Evolutionary conservation across 1,140 invertebrate species (phyloP).

Genomic region (Achatina immaculata): DNA sequence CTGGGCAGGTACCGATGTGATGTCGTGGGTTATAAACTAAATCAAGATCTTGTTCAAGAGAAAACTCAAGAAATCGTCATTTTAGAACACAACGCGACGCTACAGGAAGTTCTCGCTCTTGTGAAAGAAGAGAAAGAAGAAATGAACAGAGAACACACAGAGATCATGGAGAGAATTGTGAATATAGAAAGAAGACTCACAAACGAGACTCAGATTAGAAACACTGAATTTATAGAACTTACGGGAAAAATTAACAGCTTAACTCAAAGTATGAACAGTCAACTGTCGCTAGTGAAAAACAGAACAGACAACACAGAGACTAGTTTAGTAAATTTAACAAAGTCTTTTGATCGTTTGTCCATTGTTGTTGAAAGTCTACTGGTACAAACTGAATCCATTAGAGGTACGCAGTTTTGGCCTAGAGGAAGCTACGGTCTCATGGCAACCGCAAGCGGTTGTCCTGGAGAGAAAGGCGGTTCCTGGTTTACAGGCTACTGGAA

Average conservation of each 20-base stretch:
- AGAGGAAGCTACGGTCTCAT: conserved; percentile 2
- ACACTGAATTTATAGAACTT: too few relatives aligned
- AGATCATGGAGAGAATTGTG: neutral
- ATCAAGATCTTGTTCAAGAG: neutral
- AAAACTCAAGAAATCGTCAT: neutral
- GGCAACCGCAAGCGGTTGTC: neutral
- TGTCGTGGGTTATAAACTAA: neutral
- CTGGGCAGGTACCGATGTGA: neutral
- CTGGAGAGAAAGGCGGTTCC: neutral
- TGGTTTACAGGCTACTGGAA: conserved; percentile 5
- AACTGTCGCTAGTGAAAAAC: neutral
- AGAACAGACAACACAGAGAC: neutral
- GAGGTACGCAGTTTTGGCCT: neutral
- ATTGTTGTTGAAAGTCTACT: too few relatives aligned
- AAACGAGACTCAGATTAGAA: too few relatives aligned
- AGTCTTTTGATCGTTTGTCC: too few relatives aligned
- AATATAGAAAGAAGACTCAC: neutral
- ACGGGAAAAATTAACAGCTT: neutral
- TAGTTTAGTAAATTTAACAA: too few relatives aligned
- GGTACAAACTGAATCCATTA: too few relatives aligned
- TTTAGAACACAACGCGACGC: neutral
- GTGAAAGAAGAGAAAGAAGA: neutral
- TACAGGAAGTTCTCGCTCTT: neutral
- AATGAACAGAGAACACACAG: too few relatives aligned
- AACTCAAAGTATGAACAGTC: neutral